Evolutionary conservation across 2,113 vertebrate genomes (phyloP).

Genomic region (Thalassarche chlororhynchos): DNA sequence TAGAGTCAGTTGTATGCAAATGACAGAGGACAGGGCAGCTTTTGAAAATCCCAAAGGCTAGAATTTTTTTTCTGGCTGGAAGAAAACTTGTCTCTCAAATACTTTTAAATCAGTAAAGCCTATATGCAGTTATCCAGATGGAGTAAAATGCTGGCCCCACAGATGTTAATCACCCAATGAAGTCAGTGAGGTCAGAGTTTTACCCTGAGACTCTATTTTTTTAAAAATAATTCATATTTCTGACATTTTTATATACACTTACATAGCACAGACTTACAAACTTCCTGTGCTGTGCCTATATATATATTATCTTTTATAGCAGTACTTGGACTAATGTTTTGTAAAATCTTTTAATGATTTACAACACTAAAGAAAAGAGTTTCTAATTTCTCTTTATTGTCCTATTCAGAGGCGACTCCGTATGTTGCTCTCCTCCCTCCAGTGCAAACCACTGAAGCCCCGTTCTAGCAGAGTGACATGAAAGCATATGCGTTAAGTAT

Average conservation of each 20-base stretch:
- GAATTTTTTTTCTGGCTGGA: background rate
- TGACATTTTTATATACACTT: slow-evolving; percentile 17
- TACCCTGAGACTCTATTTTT: background rate
- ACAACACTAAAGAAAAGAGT: background rate
- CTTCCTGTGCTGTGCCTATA: background rate
- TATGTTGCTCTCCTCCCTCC: background rate
- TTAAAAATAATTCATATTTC: background rate
- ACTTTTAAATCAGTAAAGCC: background rate
- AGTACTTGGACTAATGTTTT: background rate
- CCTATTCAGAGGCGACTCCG: background rate
- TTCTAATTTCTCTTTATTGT: background rate
- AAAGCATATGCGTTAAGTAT: background rate
- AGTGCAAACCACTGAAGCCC: background rate
- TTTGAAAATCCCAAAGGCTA: background rate
- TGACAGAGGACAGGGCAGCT: background rate
- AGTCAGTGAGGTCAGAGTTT: background rate
- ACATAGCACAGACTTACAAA: background rate
- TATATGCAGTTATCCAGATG: background rate
- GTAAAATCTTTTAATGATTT: background rate
- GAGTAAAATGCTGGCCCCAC: background rate
- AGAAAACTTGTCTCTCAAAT: background rate
- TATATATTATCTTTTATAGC: background rate
- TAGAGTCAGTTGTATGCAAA: background rate
- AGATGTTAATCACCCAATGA: background rate
- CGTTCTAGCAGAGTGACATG: background rate